Conservation (phyloP, 1,140 invertebrate species). For the Cryptotermes secundus region DNA sequence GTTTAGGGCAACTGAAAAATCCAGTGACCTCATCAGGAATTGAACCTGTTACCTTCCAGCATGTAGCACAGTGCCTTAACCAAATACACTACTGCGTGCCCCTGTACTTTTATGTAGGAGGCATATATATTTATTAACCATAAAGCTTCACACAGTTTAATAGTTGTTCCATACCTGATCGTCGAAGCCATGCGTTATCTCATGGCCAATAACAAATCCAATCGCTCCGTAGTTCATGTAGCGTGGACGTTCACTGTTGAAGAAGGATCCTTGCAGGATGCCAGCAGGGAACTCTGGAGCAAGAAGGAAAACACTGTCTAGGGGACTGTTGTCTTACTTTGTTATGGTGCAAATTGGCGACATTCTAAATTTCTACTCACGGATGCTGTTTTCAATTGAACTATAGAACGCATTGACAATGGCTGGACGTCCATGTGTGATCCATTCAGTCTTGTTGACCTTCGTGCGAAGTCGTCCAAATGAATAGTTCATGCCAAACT, state of each 20-base stretch:
- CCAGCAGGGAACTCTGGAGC: constrained; percentile 81
- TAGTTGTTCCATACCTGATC: constrained; percentile 66
- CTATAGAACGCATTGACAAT: constrained; percentile 84
- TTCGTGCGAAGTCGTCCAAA: constrained; percentile 73
- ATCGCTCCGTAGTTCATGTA: constrained; percentile 93
- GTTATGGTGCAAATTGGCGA: not conserved
- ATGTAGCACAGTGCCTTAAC: no score
- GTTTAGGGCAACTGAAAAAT: no score
- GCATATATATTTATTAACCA: no score
- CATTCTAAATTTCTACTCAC: constrained; percentile 54
- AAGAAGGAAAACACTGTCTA: not conserved
- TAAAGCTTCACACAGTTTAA: no score
- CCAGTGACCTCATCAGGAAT: no score
- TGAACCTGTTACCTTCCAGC: no score
- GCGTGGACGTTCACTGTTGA: constrained; percentile 75
- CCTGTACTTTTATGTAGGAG: no score
- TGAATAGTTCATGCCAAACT: constrained; percentile 73
- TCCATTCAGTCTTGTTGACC: constrained; percentile 83
- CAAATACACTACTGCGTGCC: no score
- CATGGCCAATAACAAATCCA: constrained; percentile 90
- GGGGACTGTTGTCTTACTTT: not conserved
- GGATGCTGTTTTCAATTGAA: constrained; percentile 80
- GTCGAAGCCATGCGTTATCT: constrained; percentile 93
- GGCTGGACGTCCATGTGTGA: constrained; percentile 72
- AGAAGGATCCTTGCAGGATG: constrained; percentile 87